Evolutionary conservation across 2,888 invertebrate genomes (phyloP).

Genomic region (Cheilosia grossa): DNA sequence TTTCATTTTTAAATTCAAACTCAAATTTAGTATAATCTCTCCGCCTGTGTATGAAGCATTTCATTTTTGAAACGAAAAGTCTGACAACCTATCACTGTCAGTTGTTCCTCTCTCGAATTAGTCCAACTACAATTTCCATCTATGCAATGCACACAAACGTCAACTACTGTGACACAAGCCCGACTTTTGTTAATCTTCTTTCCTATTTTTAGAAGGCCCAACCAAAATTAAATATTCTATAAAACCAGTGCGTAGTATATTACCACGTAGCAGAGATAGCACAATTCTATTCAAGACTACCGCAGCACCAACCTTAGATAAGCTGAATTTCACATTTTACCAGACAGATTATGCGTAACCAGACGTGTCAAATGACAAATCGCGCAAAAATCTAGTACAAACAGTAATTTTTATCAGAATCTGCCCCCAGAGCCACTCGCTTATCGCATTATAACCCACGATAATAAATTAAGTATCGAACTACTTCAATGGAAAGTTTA

Average conservation of each 20-base stretch:
- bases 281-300: background rate
- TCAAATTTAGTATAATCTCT: too few species aligned
- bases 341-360: conserved; percentile 21
- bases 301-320: conserved; percentile 1
- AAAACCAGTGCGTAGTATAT: conserved; percentile 9
- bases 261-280: background rate
- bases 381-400: background rate
- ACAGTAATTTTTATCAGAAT: conserved; percentile 4
- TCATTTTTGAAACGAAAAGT: too few species aligned
- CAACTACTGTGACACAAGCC: too few species aligned
- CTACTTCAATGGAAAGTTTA: conserved; percentile 16
- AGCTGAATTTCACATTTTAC: too few species aligned
- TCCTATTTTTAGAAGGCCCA: background rate
- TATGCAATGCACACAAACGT: too few species aligned
- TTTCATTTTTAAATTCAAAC: too few species aligned
- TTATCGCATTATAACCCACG: conserved; percentile 21
- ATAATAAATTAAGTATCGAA: conserved; percentile 16
- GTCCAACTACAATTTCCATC: too few species aligned
- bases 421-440: conserved; percentile 32
- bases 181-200: too few species aligned
- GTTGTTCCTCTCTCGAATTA: too few species aligned
- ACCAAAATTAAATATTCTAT: background rate
- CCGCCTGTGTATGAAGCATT: too few species aligned
- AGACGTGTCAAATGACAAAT: conserved; percentile 6
- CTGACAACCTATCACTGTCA: too few species aligned